Conservation (phyloP, 2,113 vertebrate species). For the Chaenocephalus aceratus region DNA sequence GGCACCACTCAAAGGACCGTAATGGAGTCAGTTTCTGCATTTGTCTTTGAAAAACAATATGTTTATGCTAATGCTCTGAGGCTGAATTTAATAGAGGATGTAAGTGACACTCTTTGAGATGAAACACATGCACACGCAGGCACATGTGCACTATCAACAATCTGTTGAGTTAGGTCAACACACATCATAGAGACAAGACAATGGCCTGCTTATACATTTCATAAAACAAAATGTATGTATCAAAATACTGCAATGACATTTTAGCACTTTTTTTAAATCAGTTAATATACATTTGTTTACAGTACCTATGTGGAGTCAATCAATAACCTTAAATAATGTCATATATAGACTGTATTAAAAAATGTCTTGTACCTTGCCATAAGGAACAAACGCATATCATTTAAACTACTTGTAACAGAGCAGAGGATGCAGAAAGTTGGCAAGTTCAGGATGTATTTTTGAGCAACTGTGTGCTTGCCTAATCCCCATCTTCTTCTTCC, state of each 20-base stretch:
- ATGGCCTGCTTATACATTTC: neutral
- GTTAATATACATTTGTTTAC: neutral
- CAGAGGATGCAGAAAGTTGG: slow-evolving; percentile 46
- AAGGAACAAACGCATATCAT: neutral
- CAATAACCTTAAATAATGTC: neutral
- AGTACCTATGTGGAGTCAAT: neutral
- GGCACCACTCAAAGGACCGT: slow-evolving; percentile 44
- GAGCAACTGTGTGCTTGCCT: slow-evolving; percentile 53
- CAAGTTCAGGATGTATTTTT: slow-evolving; percentile 39
- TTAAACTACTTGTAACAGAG: neutral
- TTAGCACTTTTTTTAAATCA: neutral
- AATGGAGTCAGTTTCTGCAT: slow-evolving; percentile 41
- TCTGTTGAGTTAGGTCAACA: slow-evolving; percentile 14
- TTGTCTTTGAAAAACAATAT: slow-evolving; percentile 67
- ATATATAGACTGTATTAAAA: neutral
- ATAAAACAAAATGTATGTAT: too few species aligned
- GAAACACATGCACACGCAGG: slow-evolving; percentile 2
- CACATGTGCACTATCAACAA: slow-evolving; percentile 6
- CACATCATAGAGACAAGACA: neutral
- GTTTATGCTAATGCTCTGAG: slow-evolving; percentile 64
- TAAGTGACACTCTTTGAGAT: slow-evolving; percentile 17
- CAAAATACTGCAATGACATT: neutral
- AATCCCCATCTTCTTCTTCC: slow-evolving; percentile 64
- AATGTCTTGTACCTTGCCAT: neutral
- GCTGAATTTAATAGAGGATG: slow-evolving; percentile 34